Conservation (phyloP, 2,797 vertebrate genomes). For the Myioborus melanocephalus region DNA sequence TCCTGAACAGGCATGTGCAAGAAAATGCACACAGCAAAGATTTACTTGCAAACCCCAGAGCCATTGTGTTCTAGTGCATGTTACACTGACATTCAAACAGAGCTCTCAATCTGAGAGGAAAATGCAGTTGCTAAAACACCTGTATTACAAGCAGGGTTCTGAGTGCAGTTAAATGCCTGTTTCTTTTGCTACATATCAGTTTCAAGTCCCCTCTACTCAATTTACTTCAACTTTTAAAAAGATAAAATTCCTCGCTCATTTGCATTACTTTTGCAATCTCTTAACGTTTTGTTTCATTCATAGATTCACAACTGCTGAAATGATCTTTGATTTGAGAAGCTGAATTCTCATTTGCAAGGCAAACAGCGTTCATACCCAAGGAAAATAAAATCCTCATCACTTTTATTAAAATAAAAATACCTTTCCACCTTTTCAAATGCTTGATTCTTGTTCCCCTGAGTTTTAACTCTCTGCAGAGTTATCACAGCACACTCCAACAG, state of each 20-base stretch:
- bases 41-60: neutral
- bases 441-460: constrained; percentile 7
- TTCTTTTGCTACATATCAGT: neutral
- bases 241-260: neutral
- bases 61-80: neutral
- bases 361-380: neutral
- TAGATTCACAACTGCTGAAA: neutral
- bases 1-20: rapidly evolving
- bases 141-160: neutral
- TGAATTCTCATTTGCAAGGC: neutral
- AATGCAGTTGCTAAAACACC: neutral
- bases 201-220: neutral
- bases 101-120: neutral
- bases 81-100: neutral
- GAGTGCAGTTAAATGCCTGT: neutral
- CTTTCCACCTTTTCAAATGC: neutral
- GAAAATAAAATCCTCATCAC: neutral
- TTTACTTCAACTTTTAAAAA: neutral
- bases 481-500: constrained; percentile 30
- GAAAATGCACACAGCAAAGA: rapidly evolving
- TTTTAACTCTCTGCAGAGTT: constrained; percentile 27
- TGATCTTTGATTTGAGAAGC: neutral
- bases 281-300: neutral
- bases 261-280: neutral
- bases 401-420: neutral